These are phyloP conservation scores for Epizoanthus rinbou DNA, from an alignment of 92 coral and sea anemone species.

Conservation along the genomic window DNA sequence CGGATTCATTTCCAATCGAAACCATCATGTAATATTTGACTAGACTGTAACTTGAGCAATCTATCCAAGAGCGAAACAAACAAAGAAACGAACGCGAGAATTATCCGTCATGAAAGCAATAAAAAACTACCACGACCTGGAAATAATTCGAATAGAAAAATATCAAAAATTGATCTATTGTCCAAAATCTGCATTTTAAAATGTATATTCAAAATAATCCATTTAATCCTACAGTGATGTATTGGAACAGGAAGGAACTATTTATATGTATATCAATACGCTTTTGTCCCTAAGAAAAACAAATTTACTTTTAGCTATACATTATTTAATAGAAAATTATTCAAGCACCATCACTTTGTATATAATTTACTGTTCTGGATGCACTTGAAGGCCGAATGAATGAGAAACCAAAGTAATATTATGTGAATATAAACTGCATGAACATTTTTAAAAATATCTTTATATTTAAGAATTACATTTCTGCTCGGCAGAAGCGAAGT, in stretches of 20 bases:
- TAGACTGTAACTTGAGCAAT: too few relatives aligned
- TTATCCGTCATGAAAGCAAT: neutral
- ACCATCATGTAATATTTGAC: too few relatives aligned
- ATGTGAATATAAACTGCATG: too few relatives aligned
- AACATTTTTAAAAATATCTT: too few relatives aligned
- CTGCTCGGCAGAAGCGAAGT: too few relatives aligned
- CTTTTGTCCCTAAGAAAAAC: constrained; percentile 4
- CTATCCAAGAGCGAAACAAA: neutral
- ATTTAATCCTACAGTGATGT: neutral
- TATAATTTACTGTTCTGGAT: too few relatives aligned
- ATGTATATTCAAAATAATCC: neutral
- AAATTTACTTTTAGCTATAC: neutral
- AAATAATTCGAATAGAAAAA: neutral
- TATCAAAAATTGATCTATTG: neutral
- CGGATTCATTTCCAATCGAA: too few relatives aligned
- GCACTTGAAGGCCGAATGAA: too few relatives aligned
- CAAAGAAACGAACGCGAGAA: neutral
- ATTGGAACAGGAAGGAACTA: too few relatives aligned
- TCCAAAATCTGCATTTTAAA: neutral
- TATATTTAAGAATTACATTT: too few relatives aligned
- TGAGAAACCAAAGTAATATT: too few relatives aligned
- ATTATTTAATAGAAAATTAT: neutral
- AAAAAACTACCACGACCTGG: neutral
- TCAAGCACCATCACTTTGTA: too few relatives aligned
- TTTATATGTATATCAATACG: neutral